Conservation (phyloP, 2,113 vertebrate species). For the Psephotus haematonotus region DNA sequence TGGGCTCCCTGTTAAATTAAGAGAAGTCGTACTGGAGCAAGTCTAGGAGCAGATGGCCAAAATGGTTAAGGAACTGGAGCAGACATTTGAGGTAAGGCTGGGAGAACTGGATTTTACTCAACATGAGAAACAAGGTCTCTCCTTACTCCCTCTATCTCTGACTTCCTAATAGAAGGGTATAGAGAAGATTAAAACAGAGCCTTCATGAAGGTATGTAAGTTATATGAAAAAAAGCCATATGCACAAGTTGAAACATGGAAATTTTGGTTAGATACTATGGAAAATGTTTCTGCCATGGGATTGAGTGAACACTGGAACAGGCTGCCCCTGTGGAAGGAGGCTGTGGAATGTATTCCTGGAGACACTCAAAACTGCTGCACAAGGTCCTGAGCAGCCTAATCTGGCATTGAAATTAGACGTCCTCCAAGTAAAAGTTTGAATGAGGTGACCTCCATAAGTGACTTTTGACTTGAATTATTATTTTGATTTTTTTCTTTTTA, state of each 20-base stretch:
- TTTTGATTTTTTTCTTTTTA: no score
- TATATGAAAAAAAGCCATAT: neutral
- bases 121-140: neutral
- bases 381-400: neutral
- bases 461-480: neutral
- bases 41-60: no score
- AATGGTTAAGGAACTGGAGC: no score
- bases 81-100: no score
- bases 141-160: no score
- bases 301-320: neutral
- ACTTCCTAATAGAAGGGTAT: neutral
- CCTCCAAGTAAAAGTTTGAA: neutral
- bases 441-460: neutral
- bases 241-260: neutral
- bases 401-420: neutral
- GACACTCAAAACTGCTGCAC: neutral
- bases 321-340: neutral
- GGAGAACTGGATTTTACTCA: no score
- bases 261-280: neutral
- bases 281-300: accelerated
- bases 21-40: no score
- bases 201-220: neutral
- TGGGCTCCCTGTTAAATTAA: no score
- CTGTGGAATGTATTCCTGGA: neutral
- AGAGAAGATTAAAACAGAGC: neutral